Base-by-base conservation (phyloP, 2,113 vertebrate species). In the Pygoscelis antarcticus region DNA sequence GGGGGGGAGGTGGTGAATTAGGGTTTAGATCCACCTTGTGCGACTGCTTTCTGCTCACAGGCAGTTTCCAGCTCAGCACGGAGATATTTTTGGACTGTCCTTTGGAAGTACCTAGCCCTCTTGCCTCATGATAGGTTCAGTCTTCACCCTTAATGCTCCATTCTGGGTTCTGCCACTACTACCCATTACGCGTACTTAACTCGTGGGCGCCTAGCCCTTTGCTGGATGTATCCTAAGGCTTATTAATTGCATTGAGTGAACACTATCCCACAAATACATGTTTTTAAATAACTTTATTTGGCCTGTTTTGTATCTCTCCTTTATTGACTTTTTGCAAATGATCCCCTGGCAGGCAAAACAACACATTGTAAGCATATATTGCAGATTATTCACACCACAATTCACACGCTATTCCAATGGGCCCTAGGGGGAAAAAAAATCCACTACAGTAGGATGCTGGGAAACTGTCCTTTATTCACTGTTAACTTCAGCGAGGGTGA, bases 381-480 rank as follows among this genome's bases (percentile, higher is more conserved):
- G 77, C 34, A 83, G 60, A 88, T 96, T 60, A 65, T 91, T 92
- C 91, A 76, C 72, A 89, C 52, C 32, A 52, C 74, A 79, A 74
- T 72, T 96, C 81, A 87, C 87, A 76, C 22, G 52, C 84, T 94
- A 61, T 82, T 93, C 87, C 83, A 85, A 32, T 14, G 70, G 89
- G 80, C 87, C 83, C 69, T 78, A 19, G 60, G 40, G 51, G 88
- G 19, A 3, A 42, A 38, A 42, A 54, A 60, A 77, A 96, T 57
- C 76, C 51, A 22, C 77, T 29, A 30, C 61, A 72, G 72, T 6
- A 70, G 70, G 69, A 61, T 27, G 89, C 65, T 94, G 94, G 86
- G 80, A 94, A 97, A 58, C 19, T 89, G 83, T 87, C 69, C 77
- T 95, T 96, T 94, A 82, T 83, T 72, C 83, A 85, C 66, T 72